A percentile compares a stretch with the other conserved stretches of the same genome.
These are phyloP conservation scores for Drosophila paramelanica DNA, from an alignment of 2,888 invertebrate genomes.

Conservation along the genomic window DNA sequence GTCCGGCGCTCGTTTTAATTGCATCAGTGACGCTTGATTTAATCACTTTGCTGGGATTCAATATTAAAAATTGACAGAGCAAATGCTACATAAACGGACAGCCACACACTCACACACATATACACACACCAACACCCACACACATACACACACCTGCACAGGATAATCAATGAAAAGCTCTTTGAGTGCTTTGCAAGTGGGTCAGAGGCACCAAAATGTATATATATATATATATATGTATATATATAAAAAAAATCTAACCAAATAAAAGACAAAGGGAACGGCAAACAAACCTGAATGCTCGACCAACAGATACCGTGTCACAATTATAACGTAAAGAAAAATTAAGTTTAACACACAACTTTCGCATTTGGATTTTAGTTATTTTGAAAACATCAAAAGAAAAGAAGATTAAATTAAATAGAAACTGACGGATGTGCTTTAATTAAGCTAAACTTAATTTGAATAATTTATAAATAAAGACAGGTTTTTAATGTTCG, in stretches of 20 bases:
- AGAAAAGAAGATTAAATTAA: too few species aligned
- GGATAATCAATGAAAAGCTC: slow-evolving; percentile 50
- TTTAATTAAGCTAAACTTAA: too few species aligned
- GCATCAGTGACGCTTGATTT: slow-evolving; percentile 77
- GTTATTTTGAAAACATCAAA: too few species aligned
- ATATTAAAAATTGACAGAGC: slow-evolving; percentile 49
- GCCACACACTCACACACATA: slow-evolving; percentile 2
- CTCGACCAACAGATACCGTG: slow-evolving; percentile 13
- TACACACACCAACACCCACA: background rate
- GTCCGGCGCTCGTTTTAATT: slow-evolving; percentile 64
- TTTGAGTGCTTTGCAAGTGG: slow-evolving; percentile 34
- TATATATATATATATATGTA: background rate
- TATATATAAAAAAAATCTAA: slow-evolving; percentile 1
- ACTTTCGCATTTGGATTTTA: too few species aligned
- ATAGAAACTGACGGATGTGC: too few species aligned
- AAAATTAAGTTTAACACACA: background rate
- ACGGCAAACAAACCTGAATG: background rate
- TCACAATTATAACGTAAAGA: background rate
- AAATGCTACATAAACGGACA: slow-evolving; percentile 32
- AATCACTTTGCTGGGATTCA: slow-evolving; percentile 61
- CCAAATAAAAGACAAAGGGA: background rate
- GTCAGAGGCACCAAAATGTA: slow-evolving; percentile 35
- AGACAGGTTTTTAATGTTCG: too few species aligned
- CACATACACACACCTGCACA: slow-evolving; percentile 31
- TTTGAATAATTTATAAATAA: too few species aligned